Percentiles rank a stretch among this genome's conserved stretches.
phyloP scores from a whole-genome alignment of 2,888 invertebrate species.

The Parapristionchus giblindavisi region DNA sequence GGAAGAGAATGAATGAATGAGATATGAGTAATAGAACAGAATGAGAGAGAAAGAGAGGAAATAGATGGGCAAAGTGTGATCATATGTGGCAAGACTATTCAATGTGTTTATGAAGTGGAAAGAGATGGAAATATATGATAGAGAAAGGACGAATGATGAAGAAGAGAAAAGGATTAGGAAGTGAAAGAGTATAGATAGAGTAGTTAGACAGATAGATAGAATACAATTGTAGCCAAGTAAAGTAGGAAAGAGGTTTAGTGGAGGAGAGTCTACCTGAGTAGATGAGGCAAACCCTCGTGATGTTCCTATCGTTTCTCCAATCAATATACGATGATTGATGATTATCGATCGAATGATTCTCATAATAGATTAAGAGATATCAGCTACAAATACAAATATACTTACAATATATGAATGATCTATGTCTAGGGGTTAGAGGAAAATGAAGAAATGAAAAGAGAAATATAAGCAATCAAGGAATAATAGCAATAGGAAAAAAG shows the following conservation, averaged over 20 bases:
- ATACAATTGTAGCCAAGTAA: no score
- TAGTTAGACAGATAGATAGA: background rate
- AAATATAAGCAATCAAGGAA: no score
- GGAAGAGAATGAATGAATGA: constrained; percentile 3
- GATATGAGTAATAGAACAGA: background rate
- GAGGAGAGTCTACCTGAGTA: no score
- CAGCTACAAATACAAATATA: constrained; percentile 28
- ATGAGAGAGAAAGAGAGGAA: constrained; percentile 8
- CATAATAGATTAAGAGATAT: background rate
- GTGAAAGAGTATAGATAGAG: background rate
- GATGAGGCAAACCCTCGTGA: constrained; percentile 10
- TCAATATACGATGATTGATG: background rate
- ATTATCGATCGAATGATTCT: constrained; percentile 19
- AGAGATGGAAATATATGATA: background rate
- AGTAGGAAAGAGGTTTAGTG: no score
- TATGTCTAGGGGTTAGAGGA: no score
- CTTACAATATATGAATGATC: no score
- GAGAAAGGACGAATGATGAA: background rate
- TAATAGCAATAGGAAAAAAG: no score
- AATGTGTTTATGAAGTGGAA: background rate
- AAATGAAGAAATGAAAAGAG: no score
- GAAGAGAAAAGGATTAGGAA: background rate
- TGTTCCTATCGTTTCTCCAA: constrained; percentile 14
- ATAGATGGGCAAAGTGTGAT: background rate
- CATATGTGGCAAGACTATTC: background rate